Percentiles rank a stretch among this genome's conserved stretches.
Conservation (phyloP, 2,888 invertebrate species). For the Diarsia rubi region DNA sequence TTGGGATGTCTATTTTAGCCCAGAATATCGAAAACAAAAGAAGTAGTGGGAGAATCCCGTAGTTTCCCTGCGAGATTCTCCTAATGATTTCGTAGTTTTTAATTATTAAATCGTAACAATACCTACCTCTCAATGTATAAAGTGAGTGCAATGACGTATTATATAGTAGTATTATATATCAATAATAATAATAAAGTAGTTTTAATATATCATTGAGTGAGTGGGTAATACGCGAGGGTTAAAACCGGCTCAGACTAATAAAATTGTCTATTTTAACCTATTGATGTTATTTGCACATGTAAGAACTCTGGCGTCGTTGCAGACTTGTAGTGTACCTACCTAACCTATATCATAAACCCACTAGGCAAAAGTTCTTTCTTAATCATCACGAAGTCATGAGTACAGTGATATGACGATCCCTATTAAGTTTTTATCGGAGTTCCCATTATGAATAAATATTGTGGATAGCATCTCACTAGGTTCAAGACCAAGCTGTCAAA, state of each 20-base stretch:
- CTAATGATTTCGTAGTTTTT: background rate
- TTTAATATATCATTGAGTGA: too few species aligned
- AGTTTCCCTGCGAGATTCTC: background rate
- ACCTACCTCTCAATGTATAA: background rate
- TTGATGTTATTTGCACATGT: background rate
- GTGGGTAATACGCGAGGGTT: background rate
- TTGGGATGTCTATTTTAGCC: background rate
- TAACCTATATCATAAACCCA: too few species aligned
- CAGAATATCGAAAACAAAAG: background rate
- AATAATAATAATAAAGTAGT: too few species aligned
- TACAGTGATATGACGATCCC: background rate
- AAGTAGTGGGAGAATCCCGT: too few species aligned
- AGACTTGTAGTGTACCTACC: background rate
- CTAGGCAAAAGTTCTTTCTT: background rate
- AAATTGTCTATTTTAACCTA: background rate
- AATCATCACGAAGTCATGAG: background rate
- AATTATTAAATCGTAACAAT: background rate
- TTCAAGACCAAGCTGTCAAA: background rate
- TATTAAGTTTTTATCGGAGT: background rate
- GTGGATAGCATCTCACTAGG: too few species aligned
- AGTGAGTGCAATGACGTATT: too few species aligned
- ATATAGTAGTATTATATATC: too few species aligned
- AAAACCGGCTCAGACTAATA: background rate
- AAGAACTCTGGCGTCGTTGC: background rate
- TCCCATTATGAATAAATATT: background rate